Conservation (phyloP, 2,797 vertebrate species). For the Darevskia mixta region DNA sequence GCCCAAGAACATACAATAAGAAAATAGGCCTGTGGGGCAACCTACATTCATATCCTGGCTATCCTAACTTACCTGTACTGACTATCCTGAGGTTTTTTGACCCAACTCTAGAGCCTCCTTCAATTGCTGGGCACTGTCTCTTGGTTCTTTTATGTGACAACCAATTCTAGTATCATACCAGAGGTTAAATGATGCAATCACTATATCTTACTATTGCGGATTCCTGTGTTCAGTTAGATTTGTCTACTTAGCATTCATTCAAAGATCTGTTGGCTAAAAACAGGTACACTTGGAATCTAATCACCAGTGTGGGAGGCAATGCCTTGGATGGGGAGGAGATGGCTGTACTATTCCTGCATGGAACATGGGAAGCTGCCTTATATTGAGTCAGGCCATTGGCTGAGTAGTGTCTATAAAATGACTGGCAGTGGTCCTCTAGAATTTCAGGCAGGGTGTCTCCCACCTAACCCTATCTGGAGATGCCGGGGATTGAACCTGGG, state of each 20-base stretch:
- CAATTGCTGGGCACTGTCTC: neutral
- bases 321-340: neutral
- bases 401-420: too few relatives aligned
- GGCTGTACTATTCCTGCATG: too few relatives aligned
- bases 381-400: too few relatives aligned
- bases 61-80: neutral
- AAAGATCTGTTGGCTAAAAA: neutral
- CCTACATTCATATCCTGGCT: neutral
- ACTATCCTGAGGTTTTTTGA: neutral
- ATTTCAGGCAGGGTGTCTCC: too few relatives aligned
- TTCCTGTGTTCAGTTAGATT: neutral
- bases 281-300: neutral
- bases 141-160: neutral
- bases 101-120: neutral
- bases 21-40: neutral
- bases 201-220: neutral
- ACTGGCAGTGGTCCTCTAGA: too few relatives aligned
- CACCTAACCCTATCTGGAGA: too few relatives aligned
- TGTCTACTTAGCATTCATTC: neutral
- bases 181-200: neutral
- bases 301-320: neutral
- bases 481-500: too few relatives aligned
- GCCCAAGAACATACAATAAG: neutral
- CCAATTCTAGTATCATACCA: neutral
- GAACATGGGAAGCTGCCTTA: too few relatives aligned